Conservation (phyloP, 2,113 vertebrate genomes). For the Excalfactoria chinensis region DNA sequence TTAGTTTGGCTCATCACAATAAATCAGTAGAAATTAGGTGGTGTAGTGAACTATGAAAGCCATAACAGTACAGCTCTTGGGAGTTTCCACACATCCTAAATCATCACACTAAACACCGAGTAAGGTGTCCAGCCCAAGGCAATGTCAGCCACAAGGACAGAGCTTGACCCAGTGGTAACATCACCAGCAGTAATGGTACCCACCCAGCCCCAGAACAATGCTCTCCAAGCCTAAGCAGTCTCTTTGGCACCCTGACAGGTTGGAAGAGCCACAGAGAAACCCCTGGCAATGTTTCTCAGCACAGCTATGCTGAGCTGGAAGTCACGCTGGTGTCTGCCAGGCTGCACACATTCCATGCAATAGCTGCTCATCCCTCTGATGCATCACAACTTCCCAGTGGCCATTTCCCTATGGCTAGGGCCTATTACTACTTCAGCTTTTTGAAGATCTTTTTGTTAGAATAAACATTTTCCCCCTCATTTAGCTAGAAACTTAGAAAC, state of each 20-base stretch:
- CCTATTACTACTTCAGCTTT: background rate
- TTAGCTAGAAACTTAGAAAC: background rate
- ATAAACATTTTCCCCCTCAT: background rate
- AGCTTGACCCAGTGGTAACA: background rate
- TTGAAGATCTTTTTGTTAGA: background rate
- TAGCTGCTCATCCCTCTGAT: background rate
- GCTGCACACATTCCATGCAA: background rate
- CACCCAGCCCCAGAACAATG: rapidly evolving
- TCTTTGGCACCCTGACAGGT: rapidly evolving
- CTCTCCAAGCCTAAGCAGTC: background rate
- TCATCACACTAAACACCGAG: background rate
- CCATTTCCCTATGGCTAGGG: background rate
- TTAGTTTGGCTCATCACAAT: background rate
- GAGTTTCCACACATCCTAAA: background rate
- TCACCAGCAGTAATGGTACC: too few species aligned
- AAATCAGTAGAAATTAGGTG: background rate
- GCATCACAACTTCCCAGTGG: background rate
- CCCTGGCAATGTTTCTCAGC: background rate
- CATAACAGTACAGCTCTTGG: background rate
- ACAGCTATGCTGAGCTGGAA: background rate
- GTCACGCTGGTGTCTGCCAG: background rate
- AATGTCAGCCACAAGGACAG: background rate
- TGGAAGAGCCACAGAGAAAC: background rate
- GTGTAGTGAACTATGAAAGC: background rate
- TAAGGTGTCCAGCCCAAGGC: background rate